Percentiles rank a stretch among this genome's conserved stretches.
Conservation (phyloP, 2,113 vertebrate genomes). For the Hypocryptadius cinnamomeus region DNA sequence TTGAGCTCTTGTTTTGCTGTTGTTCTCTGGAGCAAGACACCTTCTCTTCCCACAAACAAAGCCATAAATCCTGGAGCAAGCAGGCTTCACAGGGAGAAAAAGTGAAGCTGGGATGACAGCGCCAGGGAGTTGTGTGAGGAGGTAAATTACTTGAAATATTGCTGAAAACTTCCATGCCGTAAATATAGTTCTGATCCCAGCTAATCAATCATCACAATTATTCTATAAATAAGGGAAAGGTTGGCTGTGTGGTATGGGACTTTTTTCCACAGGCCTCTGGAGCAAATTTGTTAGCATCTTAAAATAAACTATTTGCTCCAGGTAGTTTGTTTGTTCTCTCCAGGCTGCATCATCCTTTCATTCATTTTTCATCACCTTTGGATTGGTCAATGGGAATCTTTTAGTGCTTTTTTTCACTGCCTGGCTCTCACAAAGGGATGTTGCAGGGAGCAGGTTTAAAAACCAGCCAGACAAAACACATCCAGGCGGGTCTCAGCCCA, state of each 20-base stretch:
- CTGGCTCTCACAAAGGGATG: not conserved
- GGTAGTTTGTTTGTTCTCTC: constrained; percentile 41
- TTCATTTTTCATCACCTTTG: constrained; percentile 24
- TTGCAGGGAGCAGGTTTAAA: not conserved
- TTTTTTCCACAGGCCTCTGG: constrained; percentile 4
- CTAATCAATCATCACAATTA: constrained; percentile 57
- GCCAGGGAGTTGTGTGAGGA: constrained; percentile 6
- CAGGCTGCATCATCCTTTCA: constrained; percentile 1
- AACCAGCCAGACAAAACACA: not conserved
- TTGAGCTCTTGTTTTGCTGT: constrained; percentile 26
- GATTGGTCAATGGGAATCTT: not conserved
- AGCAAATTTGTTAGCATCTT: constrained; percentile 50
- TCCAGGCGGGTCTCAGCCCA: not conserved
- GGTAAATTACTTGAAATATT: constrained; percentile 52
- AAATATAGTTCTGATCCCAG: constrained; percentile 48
- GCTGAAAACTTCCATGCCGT: constrained; percentile 16
- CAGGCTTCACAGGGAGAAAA: constrained; percentile 25
- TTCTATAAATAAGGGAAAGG: constrained; percentile 52
- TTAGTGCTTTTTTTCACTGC: not conserved
- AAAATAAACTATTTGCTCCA: constrained; percentile 46
- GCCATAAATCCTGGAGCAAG: constrained; percentile 24
- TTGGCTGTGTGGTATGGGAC: not conserved
- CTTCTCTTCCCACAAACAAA: constrained; percentile 46
- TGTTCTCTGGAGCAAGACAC: constrained; percentile 51
- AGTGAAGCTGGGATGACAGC: constrained; percentile 21